phyloP scores from a whole-genome alignment of 2,888 invertebrate species.

The Portevinia maculata region DNA sequence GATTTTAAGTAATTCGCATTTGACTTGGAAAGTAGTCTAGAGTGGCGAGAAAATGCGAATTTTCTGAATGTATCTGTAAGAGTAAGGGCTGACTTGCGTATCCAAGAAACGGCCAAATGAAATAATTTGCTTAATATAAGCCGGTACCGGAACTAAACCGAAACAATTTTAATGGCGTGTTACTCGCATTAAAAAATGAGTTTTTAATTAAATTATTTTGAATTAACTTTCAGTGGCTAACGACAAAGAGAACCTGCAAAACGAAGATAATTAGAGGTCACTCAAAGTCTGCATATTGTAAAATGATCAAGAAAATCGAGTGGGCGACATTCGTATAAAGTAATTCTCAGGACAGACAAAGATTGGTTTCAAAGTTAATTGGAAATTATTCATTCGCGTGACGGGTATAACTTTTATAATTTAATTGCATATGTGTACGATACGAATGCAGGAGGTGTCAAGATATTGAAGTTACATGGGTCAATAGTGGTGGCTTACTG shows the following conservation, averaged over 20 bases:
- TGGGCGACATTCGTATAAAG: neutral
- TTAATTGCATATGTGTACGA: too few relatives aligned
- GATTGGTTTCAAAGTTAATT: neutral
- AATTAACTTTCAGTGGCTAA: neutral
- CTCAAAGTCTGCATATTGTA: neutral
- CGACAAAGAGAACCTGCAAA: neutral
- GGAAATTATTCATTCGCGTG: constrained; percentile 16
- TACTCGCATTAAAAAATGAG: neutral
- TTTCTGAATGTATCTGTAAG: neutral
- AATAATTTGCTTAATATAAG: constrained; percentile 11
- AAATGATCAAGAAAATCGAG: neutral
- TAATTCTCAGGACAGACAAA: neutral
- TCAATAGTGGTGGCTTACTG: too few relatives aligned
- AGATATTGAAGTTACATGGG: too few relatives aligned
- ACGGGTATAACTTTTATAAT: neutral
- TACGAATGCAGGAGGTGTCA: too few relatives aligned
- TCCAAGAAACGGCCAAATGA: neutral
- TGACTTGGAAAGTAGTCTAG: neutral
- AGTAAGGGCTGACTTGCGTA: neutral
- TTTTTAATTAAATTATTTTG: neutral
- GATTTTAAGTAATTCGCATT: neutral
- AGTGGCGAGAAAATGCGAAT: neutral
- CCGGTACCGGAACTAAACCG: constrained; percentile 29
- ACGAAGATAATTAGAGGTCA: neutral
- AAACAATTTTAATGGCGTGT: neutral